Base-by-base conservation (phyloP, 2,888 invertebrate species). In the Diarsia mendica region DNA sequence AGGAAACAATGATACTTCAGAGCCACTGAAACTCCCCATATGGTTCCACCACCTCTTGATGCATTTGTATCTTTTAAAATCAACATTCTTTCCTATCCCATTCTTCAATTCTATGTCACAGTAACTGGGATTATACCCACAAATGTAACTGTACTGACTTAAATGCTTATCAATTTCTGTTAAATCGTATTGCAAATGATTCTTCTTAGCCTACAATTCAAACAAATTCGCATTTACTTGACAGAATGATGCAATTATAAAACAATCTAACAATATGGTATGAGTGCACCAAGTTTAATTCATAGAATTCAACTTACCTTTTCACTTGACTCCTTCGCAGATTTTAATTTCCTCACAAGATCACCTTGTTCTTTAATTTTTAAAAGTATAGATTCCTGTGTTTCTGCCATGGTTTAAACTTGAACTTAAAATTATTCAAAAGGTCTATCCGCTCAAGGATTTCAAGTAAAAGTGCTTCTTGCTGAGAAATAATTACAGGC, bases 301-400 rank as follows among this genome's bases (percentile, higher is more conserved):
- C 67, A 49, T 28, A 65, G 11, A 58, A 67, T 63, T 28, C 0
- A 65, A 79, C 85, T 75, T 68, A 98, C 98, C 98, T 98, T 97
- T 86, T 97, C 97, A 92, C 97, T 97, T 70, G 97, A 97, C 93
- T 98, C 98, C 94, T 98, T 98, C 49, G 97, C 97, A 84, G 98
- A 97, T 96, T 99, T 99, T 82, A 98, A 95, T 95, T 98, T 98
- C 90, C 98, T 97, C 69, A 99, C 98, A 87, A 98, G 93, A 92
- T 98, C 98, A 84, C 98, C 98, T 94, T 98, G 98, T 90, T 95
- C 95, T 91, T 96, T 94, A 76, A 96, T 96, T 93, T 95, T 93
- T 83, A 93, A 91, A 76, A 93, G 87, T 82, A 96, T 88, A 79
- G 84, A 68, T 87, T 95, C 95, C 89, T 94, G 94, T 82, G 88